Percentiles rank a stretch among this genome's conserved stretches.
phyloP scores from a whole-genome alignment of 2,797 vertebrate species.

The Cuniculus paca region DNA sequence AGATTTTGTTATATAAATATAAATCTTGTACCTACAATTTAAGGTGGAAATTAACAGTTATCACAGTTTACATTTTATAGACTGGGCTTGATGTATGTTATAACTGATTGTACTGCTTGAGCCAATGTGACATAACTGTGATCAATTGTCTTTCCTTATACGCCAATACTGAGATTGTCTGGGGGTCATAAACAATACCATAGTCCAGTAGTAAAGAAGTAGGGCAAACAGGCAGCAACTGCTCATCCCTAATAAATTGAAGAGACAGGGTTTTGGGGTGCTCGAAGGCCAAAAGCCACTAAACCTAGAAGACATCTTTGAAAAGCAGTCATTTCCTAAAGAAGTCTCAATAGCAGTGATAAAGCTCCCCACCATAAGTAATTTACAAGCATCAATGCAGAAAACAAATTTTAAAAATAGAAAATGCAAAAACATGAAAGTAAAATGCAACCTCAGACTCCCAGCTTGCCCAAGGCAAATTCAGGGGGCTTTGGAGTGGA shows the following conservation, averaged over 20 bases:
- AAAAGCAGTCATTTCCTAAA: background rate
- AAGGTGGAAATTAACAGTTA: background rate
- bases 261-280: too few species aligned
- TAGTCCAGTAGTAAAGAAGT: too few species aligned
- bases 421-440: background rate
- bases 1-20: background rate
- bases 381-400: background rate
- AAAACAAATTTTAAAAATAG: background rate
- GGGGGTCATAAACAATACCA: too few species aligned
- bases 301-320: background rate
- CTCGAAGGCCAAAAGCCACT: too few species aligned
- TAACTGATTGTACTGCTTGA: background rate
- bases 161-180: too few species aligned
- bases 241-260: too few species aligned
- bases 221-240: too few species aligned
- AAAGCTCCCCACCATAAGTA: background rate
- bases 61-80: background rate
- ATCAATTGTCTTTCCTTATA: background rate
- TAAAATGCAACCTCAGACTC: background rate
- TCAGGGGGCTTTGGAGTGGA: background rate
- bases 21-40: background rate
- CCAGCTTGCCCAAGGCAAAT: background rate
- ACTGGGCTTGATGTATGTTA: background rate
- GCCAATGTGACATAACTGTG: background rate
- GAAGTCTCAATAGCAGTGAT: background rate